Base-by-base conservation (phyloP, 2,113 vertebrate genomes). In the Rhabdornis inornatus region DNA sequence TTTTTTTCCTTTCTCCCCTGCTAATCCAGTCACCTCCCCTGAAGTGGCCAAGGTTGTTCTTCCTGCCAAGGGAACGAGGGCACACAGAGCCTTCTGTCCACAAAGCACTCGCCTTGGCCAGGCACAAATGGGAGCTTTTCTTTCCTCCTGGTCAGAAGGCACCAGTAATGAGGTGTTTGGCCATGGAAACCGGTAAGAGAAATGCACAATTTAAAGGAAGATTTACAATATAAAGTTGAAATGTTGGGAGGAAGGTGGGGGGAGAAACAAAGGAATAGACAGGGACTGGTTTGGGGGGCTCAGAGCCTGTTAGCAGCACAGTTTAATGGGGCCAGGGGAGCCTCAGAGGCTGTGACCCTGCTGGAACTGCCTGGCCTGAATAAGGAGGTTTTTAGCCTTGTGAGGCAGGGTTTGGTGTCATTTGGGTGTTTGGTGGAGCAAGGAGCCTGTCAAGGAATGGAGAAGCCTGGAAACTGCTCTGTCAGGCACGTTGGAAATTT, bases 41-140 rank as follows among this genome's bases (percentile, higher is more conserved):
- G n/a, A 66, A 90, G 87, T 63, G 89, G 72, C 93, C 35, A 9
- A 80, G 91, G 72, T 45, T 64, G 89, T 61, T 40, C 6, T 52
- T 69, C 68, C 80, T 94, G 96, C 96, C 95, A 95, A 92, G 81
- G 93, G 40, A 89, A 56, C 0, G 81, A 35, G 84, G 88, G 93
- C 89, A 95, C 91, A 94, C 88, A 86, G 81, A 91, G 83, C 83
- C 91, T 68, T 94, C 89, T 96, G 91, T 96, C 19, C n/a, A 1
- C 89, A 50, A 85, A 84, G 78, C 66, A 1, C 56, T 77, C 7
- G 3, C 70, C 93, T 74, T 81, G 89, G 93, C 96, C 68, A 9
- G 65, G 81, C 90, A 92, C 89, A 89, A 78, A 44, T 25, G 42
- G 22, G 49, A 75, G 74, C 92, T 92, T 95, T 84, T 33, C 31